Base-by-base conservation (phyloP, 2,797 vertebrate species). In the Ambastaia sidthimunki region DNA sequence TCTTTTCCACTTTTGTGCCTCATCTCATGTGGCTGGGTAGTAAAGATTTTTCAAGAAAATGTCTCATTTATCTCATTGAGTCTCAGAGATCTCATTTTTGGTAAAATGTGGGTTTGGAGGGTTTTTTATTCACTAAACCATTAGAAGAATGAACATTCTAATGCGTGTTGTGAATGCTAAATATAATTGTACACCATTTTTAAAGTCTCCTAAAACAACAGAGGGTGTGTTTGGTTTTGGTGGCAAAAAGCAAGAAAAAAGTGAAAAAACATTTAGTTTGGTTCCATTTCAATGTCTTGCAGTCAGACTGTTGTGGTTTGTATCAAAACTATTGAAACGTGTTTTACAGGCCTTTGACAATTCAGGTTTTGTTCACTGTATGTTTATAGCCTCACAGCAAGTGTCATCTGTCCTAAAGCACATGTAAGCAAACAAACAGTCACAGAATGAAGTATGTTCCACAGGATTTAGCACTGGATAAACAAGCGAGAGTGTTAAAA, bases 181-280 rank as follows among this genome's bases (percentile, higher is more conserved):
- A 70, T 67, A 44, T 68, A 76, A 85, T 60, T 69, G 63, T 80
- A 74, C 19, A 37, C 62, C 74, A 83, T 83, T 82, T 86, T 73
- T 80, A 84, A 77, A 55, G 15, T 83, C 63, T 48, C 34, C 59
- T 73, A 76, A 76, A 85, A 71, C 78, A 15, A 62, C 82, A 78
- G 78, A n/a, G 83, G 69, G 78, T 63, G 79, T 41, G 34, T 75
- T 79, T n/a, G 52, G 44, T 67, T 70, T 70, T 54, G 52, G 50
- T 21, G 21, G 6, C 57, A 25, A 74, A 74, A 63, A 62, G 25
- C 41, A 15, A 18, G 15, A 68, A 19, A 48, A 13, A 48, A 55
- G 6, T 19, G n/a, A 19, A 54, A 19, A 54, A 18, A 0, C 4
- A 5, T 11, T 19, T 55, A 19, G 82, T 66, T 41, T 25, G 28